Evolutionary conservation across 2,888 invertebrate genomes (phyloP).

Genomic region (Thera obeliscata): DNA sequence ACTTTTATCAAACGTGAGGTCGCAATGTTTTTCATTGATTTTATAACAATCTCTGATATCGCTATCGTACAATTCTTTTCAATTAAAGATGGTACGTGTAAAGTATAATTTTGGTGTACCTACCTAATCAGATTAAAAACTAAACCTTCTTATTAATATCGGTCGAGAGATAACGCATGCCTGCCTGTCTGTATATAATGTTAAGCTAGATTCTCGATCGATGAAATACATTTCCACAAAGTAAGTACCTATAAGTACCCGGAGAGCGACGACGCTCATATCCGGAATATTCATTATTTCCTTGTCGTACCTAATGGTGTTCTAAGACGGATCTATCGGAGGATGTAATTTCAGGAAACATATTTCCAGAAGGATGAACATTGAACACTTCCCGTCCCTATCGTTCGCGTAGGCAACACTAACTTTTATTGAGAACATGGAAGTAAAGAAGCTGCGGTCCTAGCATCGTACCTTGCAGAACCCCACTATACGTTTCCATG

Average conservation of each 20-base stretch:
- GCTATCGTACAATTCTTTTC: background rate
- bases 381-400: background rate
- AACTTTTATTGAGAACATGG: slow-evolving; percentile 22
- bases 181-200: background rate
- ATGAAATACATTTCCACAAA: background rate
- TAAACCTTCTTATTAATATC: background rate
- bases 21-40: background rate
- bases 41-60: background rate
- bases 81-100: slow-evolving; percentile 18
- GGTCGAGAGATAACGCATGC: slow-evolving; percentile 4
- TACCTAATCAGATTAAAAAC: no score
- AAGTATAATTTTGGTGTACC: slow-evolving; percentile 1
- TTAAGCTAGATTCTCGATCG: background rate
- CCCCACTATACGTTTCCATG: background rate
- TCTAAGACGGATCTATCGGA: slow-evolving; percentile 27
- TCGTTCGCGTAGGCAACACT: slow-evolving; percentile 9
- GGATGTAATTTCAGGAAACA: slow-evolving; percentile 26
- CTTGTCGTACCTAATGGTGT: slow-evolving; percentile 5
- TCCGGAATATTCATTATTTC: slow-evolving; percentile 16
- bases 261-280: slow-evolving; percentile 15
- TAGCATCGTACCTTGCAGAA: slow-evolving; percentile 10
- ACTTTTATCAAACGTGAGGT: background rate
- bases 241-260: background rate
- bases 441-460: slow-evolving; percentile 16
- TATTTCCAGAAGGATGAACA: slow-evolving; percentile 1